phyloP scores from a whole-genome alignment of 64 coral and sea anemone species.

The Acropora tenuis region DNA sequence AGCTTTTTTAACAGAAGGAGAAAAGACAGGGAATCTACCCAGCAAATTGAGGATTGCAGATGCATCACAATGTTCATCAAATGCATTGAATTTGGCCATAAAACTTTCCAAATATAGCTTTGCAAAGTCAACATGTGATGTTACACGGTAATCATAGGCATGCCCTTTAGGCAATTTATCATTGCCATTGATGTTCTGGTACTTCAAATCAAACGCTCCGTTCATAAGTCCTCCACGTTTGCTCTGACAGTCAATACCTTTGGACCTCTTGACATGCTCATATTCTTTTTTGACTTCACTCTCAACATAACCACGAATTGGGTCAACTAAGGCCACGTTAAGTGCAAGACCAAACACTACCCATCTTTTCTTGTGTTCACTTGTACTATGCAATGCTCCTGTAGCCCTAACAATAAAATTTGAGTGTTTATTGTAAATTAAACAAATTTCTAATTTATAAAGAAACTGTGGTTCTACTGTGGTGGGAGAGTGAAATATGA shows the following conservation, averaged over 20 bases:
- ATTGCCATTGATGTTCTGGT: slow-evolving; percentile 57
- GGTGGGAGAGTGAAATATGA: too few species aligned
- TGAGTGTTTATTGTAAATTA: too few species aligned
- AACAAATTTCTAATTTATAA: too few species aligned
- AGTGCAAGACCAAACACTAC: slow-evolving; percentile 38
- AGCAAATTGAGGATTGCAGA: not conserved
- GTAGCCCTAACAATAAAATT: too few species aligned
- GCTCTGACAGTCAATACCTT: slow-evolving; percentile 45
- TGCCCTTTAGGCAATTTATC: too few species aligned
- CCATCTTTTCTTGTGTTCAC: slow-evolving; percentile 72
- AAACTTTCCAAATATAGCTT: too few species aligned
- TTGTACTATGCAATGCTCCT: too few species aligned
- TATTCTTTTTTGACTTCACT: slow-evolving; percentile 22
- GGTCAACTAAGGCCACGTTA: slow-evolving; percentile 38
- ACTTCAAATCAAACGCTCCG: not conserved
- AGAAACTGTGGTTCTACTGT: too few species aligned
- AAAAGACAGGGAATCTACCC: slow-evolving; percentile 1
- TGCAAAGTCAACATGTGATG: too few species aligned
- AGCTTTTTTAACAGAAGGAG: not conserved
- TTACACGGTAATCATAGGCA: slow-evolving; percentile 26
- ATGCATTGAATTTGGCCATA: too few species aligned
- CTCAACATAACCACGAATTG: slow-evolving; percentile 12
- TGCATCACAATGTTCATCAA: slow-evolving; percentile 22
- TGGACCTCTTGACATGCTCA: slow-evolving; percentile 7
- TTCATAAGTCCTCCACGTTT: not conserved